Percentiles rank a stretch among this genome's conserved stretches.
Evolutionary conservation across 2,113 vertebrate genomes (phyloP).

Genomic region (Tachuris rubrigastra): DNA sequence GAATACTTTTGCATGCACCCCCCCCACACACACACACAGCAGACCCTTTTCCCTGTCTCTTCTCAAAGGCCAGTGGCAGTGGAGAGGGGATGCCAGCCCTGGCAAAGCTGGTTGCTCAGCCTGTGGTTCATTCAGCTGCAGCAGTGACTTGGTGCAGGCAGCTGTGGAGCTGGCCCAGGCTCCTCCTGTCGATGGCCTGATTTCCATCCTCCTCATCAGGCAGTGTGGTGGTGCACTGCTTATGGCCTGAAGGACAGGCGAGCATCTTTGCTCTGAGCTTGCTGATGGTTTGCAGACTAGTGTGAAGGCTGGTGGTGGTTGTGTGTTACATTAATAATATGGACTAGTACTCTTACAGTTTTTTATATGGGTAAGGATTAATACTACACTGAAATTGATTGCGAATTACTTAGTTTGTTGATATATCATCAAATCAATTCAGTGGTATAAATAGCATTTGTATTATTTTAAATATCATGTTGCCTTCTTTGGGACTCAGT

Average conservation of each 20-base stretch:
- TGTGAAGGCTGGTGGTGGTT: neutral
- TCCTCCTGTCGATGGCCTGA: neutral
- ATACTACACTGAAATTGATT: neutral
- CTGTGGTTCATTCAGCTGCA: neutral
- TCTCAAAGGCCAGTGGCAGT: fast-evolving
- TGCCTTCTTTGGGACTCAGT: neutral
- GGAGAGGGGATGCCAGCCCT: neutral
- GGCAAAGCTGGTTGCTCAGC: neutral
- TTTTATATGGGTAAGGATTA: neutral
- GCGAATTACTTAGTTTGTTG: neutral
- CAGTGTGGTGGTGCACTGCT: neutral
- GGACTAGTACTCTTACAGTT: neutral
- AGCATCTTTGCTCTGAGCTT: neutral
- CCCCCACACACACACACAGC: neutral
- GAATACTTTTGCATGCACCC: neutral
- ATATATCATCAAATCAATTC: neutral
- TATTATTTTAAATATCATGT: neutral
- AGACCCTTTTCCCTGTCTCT: neutral
- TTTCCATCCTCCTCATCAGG: neutral
- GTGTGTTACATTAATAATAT: neutral
- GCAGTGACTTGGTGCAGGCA: neutral
- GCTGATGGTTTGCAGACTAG: neutral
- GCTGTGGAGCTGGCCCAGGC: neutral
- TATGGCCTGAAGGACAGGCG: neutral
- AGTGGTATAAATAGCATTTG: neutral